Evolutionary conservation across 2,797 vertebrate genomes (phyloP).

Genomic region (Fistularia commersonii): DNA sequence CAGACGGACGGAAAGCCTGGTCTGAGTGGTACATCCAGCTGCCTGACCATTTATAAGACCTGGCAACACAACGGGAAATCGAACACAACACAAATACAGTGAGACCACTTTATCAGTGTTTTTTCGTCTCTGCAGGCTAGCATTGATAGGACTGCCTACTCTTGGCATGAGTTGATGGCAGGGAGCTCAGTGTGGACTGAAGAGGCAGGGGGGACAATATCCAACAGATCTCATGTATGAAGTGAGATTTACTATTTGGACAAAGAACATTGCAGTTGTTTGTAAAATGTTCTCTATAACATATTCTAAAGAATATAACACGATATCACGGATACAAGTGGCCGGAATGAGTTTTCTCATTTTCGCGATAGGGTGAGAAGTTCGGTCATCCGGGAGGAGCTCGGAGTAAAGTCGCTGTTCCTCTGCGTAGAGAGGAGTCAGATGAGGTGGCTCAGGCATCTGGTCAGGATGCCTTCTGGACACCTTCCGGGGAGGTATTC

Average conservation of each 20-base stretch:
- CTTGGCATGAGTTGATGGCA: slow-evolving; percentile 37
- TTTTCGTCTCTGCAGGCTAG: slow-evolving; percentile 9
- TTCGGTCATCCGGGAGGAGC: no score
- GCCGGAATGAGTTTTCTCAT: no score
- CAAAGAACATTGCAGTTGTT: slow-evolving; percentile 10
- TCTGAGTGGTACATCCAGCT: slow-evolving; percentile 16
- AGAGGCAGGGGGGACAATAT: slow-evolving; percentile 26
- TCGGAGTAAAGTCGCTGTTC: no score
- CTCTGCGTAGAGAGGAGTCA: no score
- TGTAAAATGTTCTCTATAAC: neutral
- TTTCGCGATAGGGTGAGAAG: no score
- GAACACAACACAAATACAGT: slow-evolving; percentile 58
- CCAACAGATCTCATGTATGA: slow-evolving; percentile 29
- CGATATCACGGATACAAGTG: no score
- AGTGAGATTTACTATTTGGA: slow-evolving; percentile 17
- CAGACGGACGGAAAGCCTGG: slow-evolving; percentile 15
- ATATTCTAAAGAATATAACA: no score
- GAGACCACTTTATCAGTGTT: slow-evolving; percentile 57
- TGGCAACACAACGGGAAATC: slow-evolving; percentile 50
- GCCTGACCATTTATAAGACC: slow-evolving; percentile 43
- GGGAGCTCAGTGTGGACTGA: slow-evolving; percentile 27
- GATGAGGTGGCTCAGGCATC: no score
- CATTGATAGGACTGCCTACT: slow-evolving; percentile 35
- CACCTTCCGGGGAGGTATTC: no score
- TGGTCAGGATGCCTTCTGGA: no score